Evolutionary conservation across 2,797 vertebrate species (phyloP).

Genomic region (Poecilia gillii): DNA sequence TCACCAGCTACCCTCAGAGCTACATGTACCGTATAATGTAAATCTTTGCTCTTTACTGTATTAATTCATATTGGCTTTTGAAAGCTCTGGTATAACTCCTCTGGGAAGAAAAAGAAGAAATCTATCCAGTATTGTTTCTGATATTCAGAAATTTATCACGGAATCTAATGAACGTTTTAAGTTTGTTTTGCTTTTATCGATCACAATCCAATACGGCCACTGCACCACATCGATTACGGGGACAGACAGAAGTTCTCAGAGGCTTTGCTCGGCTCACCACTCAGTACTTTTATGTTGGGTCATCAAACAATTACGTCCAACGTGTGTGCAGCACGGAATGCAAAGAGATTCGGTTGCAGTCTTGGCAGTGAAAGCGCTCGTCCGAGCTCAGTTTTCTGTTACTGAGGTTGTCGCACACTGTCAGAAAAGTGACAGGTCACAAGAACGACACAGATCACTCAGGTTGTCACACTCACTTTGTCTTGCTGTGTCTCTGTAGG

Average conservation of each 20-base stretch:
- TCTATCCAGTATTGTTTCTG: constrained; percentile 45
- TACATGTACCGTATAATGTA: constrained; percentile 3
- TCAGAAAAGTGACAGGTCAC: background rate
- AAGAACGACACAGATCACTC: background rate
- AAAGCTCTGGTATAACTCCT: constrained; percentile 29
- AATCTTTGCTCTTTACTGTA: constrained; percentile 14
- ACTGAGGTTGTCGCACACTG: background rate
- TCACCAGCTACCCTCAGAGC: background rate
- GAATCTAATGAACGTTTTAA: constrained; percentile 46
- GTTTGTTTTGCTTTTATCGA: constrained; percentile 54
- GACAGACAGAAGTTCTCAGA: constrained; percentile 31
- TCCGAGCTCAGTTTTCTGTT: background rate
- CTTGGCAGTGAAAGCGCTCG: background rate
- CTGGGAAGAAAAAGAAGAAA: background rate
- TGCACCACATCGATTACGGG: constrained; percentile 45
- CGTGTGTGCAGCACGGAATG: background rate
- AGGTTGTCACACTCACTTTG: background rate
- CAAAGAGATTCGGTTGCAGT: background rate
- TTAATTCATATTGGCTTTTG: constrained; percentile 23
- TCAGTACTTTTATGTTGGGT: constrained; percentile 17
- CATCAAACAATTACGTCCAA: constrained; percentile 14
- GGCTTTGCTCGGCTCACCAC: constrained; percentile 13
- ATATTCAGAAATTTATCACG: constrained; percentile 36
- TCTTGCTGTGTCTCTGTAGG: background rate
- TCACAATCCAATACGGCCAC: constrained; percentile 42